Percentiles rank a stretch among this genome's conserved stretches.
Evolutionary conservation across 2,888 invertebrate genomes (phyloP).

Genomic region (Anaspis maculata): DNA sequence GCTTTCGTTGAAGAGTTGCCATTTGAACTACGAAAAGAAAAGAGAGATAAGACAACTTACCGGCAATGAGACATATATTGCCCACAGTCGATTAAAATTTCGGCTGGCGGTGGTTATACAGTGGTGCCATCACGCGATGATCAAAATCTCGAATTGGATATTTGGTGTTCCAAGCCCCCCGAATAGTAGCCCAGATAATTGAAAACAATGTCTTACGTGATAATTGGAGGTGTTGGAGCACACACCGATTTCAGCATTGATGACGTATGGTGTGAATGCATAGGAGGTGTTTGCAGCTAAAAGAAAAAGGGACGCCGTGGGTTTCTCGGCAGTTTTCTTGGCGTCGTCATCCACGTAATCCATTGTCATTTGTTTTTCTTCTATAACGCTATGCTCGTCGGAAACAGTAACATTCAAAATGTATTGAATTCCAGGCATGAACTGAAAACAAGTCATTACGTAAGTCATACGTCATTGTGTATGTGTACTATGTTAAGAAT

Average conservation of each 20-base stretch:
- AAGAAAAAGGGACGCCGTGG: slow-evolving; percentile 8
- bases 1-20: slow-evolving; percentile 6
- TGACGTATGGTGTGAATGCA: slow-evolving; percentile 6
- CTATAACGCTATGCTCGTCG: slow-evolving; percentile 1
- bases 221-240: slow-evolving; percentile 9
- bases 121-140: too few relatives aligned
- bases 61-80: too few relatives aligned
- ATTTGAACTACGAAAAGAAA: slow-evolving; percentile 7
- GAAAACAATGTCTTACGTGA: too few relatives aligned
- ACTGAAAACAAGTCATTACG: slow-evolving; percentile 7
- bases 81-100: too few relatives aligned
- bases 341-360: slow-evolving; percentile 7
- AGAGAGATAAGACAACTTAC: neutral
- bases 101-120: too few relatives aligned
- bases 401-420: slow-evolving; percentile 9
- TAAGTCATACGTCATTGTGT: too few relatives aligned
- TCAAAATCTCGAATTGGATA: too few relatives aligned
- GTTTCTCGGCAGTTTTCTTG: slow-evolving; percentile 6
- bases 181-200: too few relatives aligned
- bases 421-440: slow-evolving; percentile 12
- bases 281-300: slow-evolving; percentile 6
- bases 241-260: slow-evolving; percentile 9
- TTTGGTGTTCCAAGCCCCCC: too few relatives aligned
- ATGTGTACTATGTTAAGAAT: too few relatives aligned
- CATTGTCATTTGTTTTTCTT: slow-evolving; percentile 8